Evolutionary conservation across 2,888 invertebrate genomes (phyloP).

Genomic region (Conomelus anceps): DNA sequence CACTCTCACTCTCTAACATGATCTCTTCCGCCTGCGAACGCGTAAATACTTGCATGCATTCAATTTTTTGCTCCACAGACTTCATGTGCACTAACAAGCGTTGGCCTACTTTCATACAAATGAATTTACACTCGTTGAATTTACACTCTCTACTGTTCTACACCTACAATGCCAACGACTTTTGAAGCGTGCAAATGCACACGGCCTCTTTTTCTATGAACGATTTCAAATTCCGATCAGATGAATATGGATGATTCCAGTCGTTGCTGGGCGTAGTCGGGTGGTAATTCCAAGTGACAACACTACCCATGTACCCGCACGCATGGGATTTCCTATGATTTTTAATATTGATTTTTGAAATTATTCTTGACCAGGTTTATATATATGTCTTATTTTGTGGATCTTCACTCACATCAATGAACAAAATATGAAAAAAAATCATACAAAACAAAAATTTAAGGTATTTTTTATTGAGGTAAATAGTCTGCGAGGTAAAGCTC

Average conservation of each 20-base stretch:
- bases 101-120: background rate
- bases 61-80: background rate
- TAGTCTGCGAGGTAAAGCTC: too few relatives aligned
- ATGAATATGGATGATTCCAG: background rate
- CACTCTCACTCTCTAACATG: background rate
- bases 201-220: background rate
- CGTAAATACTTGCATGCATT: background rate
- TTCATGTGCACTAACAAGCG: background rate
- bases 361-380: too few relatives aligned
- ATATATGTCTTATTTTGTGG: too few relatives aligned
- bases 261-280: background rate
- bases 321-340: background rate
- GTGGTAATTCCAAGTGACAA: background rate
- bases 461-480: too few relatives aligned
- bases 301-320: background rate
- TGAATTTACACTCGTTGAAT: background rate
- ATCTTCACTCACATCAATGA: too few relatives aligned
- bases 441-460: too few relatives aligned
- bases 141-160: background rate
- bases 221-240: background rate
- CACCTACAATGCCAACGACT: background rate
- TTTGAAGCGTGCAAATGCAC: background rate
- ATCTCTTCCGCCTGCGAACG: background rate
- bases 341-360: too few relatives aligned
- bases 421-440: too few relatives aligned